Percentiles rank a stretch among this genome's conserved stretches.
These are phyloP conservation scores for Crotalus viridis DNA, from an alignment of 2,113 vertebrate species.

Conservation along the genomic window DNA sequence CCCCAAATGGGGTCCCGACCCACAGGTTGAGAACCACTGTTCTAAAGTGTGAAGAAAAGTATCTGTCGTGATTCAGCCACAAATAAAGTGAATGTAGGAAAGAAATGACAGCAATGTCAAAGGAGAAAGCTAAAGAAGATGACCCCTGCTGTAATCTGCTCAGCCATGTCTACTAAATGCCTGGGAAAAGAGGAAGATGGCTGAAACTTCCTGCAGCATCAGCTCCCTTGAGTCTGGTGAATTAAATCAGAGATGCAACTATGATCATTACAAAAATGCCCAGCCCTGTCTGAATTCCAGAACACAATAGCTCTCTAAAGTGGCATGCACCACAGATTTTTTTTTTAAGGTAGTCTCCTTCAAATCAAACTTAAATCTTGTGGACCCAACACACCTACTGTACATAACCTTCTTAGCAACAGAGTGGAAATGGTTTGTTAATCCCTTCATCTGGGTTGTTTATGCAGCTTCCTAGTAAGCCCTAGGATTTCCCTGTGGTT, in stretches of 20 bases:
- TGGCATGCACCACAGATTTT: slow-evolving; percentile 60
- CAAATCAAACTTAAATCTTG: not conserved
- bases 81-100: not conserved
- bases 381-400: not conserved
- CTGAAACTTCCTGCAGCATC: not conserved
- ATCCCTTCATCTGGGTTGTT: not conserved
- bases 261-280: not conserved
- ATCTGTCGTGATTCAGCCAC: not conserved
- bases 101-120: not conserved
- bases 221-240: not conserved
- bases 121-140: not conserved
- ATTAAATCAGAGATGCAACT: not conserved
- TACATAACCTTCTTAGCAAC: not conserved
- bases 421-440: not conserved
- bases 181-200: not conserved
- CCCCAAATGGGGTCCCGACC: too few species aligned
- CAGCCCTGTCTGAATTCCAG: not conserved
- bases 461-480: not conserved
- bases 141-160: not conserved
- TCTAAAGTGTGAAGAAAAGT: not conserved
- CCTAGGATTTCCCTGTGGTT: not conserved
- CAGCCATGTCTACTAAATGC: not conserved
- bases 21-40: too few species aligned
- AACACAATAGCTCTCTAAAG: not conserved
- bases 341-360: slow-evolving; percentile 53